These are phyloP conservation scores for Caenorhabditis sulstoni DNA, from an alignment of 2,888 invertebrate species.

Conservation along the genomic window DNA sequence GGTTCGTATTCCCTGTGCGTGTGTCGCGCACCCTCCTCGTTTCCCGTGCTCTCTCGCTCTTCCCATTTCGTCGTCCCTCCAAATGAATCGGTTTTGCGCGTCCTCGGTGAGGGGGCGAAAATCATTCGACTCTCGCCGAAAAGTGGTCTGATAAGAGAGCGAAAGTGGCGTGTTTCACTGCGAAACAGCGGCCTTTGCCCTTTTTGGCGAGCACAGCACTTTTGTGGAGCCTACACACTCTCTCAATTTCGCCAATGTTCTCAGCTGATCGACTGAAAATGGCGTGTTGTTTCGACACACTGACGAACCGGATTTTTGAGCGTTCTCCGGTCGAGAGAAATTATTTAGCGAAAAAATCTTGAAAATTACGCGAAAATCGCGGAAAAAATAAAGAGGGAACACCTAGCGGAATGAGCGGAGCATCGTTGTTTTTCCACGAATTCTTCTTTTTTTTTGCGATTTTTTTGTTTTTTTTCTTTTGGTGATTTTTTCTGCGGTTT, in stretches of 20 bases:
- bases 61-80: background rate
- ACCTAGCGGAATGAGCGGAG: no score
- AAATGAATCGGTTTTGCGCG: no score
- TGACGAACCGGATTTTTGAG: no score
- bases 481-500: no score
- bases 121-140: constrained; percentile 45
- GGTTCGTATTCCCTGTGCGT: background rate
- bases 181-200: constrained; percentile 26
- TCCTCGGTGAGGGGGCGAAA: background rate
- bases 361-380: background rate
- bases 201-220: no score
- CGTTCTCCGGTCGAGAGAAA: background rate
- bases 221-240: no score
- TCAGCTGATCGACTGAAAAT: background rate
- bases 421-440: no score
- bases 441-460: no score
- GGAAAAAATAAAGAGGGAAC: background rate
- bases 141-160: constrained; percentile 50
- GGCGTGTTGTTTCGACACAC: background rate
- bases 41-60: background rate
- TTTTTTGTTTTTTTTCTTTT: no score
- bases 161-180: constrained; percentile 36
- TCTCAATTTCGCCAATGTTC: background rate
- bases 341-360: background rate
- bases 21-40: constrained; percentile 3